Evolutionary conservation across 2,113 vertebrate species (phyloP), one percentile per base, ranked within the genome.

Genomic region (Petroica traversi): DNA sequence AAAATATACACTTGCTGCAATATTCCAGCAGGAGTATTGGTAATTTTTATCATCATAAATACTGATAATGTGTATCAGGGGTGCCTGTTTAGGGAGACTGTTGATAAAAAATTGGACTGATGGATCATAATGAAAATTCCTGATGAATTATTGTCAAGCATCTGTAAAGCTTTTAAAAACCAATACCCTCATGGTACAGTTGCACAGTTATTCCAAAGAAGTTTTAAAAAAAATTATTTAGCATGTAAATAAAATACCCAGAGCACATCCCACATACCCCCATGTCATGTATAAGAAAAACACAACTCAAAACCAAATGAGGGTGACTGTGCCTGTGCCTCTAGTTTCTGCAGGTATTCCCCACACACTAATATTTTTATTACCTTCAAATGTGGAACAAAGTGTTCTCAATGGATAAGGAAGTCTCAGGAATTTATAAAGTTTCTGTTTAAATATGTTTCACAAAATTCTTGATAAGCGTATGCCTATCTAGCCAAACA

Each of bases 141-240:
- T 85, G 24, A 59, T 62, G 23, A 49, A 52, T 52, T 80, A 63
- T 78, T 24, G 0, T 59, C 16, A 69, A 40, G 41, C 25, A 51
- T 71, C 57, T 95, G 15, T 75, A 71, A 87, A 66, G 43, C 33
- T 83, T 87, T 83, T 52, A 48, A 51, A 90, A 95, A 40, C 1
- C 29, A 43, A 25, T 71, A 8, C 3, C 4, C 6, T 89, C 3
- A 11, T 38, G 5, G 43, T 72, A 26, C 9, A 16, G 15, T 58
- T 78, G 16, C 40, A 59, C 1, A 4, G 6, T 59, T 78, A 62
- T 40, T 76, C 14, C 28, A 64, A 72, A 88, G 14, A 55, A 40
- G 29, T 31, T 72, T 62, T 31, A 24, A 29, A 33, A 79, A 64
- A 10, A 51, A 14, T 14, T 75, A 18, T 69, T 48, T 84, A 13